Evolutionary conservation across 1,140 invertebrate species (phyloP).

Genomic region (Pseudomyrmex dendroicus): DNA sequence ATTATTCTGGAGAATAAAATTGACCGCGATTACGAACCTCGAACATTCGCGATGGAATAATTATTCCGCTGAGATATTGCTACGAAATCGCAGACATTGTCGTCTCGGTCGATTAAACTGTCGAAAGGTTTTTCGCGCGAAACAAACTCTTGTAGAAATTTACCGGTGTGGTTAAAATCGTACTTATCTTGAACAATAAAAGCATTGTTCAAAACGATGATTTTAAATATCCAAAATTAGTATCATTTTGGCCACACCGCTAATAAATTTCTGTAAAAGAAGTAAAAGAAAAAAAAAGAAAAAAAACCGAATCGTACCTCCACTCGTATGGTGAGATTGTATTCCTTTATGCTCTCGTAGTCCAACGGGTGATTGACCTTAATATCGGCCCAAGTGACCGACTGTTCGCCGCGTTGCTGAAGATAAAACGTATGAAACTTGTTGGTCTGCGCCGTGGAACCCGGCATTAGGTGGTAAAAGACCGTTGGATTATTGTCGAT

Average conservation of each 20-base stretch:
- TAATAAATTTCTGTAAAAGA: too few relatives aligned
- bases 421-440: conserved; percentile 98
- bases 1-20: conserved; percentile 91
- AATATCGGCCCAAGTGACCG: conserved; percentile 96
- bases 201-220: too few relatives aligned
- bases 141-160: too few relatives aligned
- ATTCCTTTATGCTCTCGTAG: conserved; percentile 97
- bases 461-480: conserved; percentile 97
- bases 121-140: too few relatives aligned
- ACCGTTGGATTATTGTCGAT: conserved; percentile 98
- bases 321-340: conserved; percentile 97
- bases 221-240: too few relatives aligned
- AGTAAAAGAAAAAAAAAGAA: too few relatives aligned
- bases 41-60: not conserved
- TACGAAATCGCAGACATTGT: too few relatives aligned
- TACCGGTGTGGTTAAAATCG: too few relatives aligned
- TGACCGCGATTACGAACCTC: conserved; percentile 22
- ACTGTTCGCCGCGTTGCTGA: conserved; percentile 95
- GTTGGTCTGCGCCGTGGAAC: conserved; percentile 97
- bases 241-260: too few relatives aligned
- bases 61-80: too few relatives aligned
- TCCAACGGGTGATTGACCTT: conserved; percentile 98
- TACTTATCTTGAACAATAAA: too few relatives aligned
- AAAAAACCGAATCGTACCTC: conserved; percentile 88
- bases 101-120: too few relatives aligned